Evolutionary conservation across 2,797 vertebrate genomes (phyloP).

Genomic region (Paramormyrops hopkinsi): DNA sequence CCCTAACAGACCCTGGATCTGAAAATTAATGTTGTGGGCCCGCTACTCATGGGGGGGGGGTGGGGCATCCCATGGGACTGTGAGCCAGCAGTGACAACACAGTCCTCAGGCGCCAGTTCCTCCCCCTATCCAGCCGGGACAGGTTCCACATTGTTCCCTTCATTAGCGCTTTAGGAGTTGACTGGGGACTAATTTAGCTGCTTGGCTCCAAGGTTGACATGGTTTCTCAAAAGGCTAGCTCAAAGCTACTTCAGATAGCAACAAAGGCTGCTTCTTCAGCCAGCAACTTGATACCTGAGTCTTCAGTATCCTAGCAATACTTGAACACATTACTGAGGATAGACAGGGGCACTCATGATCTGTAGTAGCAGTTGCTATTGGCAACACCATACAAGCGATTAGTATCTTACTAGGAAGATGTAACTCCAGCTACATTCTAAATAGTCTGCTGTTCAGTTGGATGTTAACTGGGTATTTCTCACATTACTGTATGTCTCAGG

Average conservation of each 20-base stretch:
- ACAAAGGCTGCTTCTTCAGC: background rate
- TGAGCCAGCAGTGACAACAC: background rate
- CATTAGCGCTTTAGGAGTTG: background rate
- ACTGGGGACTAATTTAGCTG: background rate
- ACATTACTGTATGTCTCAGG: background rate
- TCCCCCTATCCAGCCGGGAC: background rate
- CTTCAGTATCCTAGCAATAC: constrained; percentile 2
- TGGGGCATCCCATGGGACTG: background rate
- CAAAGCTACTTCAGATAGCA: constrained; percentile 1
- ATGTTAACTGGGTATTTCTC: background rate
- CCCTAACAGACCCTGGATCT: background rate
- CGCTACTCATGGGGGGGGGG: background rate
- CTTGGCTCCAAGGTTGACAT: background rate
- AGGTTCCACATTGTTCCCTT: background rate
- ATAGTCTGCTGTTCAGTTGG: background rate
- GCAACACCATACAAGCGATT: background rate
- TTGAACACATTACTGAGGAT: background rate
- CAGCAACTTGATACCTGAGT: background rate
- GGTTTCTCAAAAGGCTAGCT: background rate
- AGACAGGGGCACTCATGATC: background rate
- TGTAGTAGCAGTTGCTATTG: background rate
- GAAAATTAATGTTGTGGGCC: background rate
- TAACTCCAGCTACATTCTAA: background rate
- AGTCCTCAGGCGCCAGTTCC: background rate
- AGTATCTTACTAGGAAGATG: background rate